Percentiles rank a stretch among this genome's conserved stretches.
Evolutionary conservation across 2,797 vertebrate genomes (phyloP).

Genomic region (Leptodactylus fallax): DNA sequence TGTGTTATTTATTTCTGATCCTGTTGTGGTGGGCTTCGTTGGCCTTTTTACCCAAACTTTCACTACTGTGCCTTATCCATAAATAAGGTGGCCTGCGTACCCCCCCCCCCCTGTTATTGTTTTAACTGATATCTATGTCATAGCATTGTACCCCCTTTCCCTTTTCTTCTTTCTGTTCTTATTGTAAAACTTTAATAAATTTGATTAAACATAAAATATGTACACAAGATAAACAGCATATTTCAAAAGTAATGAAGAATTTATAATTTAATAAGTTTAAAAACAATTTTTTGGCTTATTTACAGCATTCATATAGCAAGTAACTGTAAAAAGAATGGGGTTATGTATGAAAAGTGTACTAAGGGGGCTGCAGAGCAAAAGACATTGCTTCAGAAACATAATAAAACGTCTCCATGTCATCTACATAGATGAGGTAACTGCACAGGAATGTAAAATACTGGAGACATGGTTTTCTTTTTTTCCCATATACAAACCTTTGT

Average conservation of each 20-base stretch:
- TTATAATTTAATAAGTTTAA: slow-evolving; percentile 75
- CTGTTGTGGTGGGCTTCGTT: no score
- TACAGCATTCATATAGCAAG: slow-evolving; percentile 68
- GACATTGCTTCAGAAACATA: neutral
- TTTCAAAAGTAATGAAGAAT: slow-evolving; percentile 58
- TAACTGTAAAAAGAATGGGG: neutral
- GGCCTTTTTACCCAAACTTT: no score
- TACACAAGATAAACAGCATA: neutral
- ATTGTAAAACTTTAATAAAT: no score
- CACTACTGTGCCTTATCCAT: no score
- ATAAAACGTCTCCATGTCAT: neutral
- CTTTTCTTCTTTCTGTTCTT: no score
- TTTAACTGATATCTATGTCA: no score
- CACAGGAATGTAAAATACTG: neutral
- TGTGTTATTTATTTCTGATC: no score
- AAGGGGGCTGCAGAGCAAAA: neutral
- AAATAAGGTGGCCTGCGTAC: no score
- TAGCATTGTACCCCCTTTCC: no score
- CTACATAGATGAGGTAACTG: neutral
- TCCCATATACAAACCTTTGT: neutral
- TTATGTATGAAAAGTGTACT: neutral
- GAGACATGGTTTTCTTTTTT: neutral
- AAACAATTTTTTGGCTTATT: slow-evolving; percentile 71
- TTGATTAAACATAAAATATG: no score
- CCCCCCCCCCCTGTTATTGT: no score